A percentile compares a stretch with the other conserved stretches of the same genome.
phyloP scores from a whole-genome alignment of 2,113 vertebrate genomes.

The Noctilio leporinus region DNA sequence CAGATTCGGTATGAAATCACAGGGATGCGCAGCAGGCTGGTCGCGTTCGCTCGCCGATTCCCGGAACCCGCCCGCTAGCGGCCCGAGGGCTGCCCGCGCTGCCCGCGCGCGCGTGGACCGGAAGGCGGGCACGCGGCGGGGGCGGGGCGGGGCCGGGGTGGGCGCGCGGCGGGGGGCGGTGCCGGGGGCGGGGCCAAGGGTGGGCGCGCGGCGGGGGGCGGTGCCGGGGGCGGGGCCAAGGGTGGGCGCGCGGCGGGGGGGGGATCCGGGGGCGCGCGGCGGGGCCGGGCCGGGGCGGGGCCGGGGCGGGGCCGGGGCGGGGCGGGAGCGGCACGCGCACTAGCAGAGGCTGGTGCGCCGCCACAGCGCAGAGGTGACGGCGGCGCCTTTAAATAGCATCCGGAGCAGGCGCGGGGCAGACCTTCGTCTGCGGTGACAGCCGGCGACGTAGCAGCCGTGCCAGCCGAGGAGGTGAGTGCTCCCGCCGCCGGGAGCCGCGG shows the following conservation, averaged over 20 bases:
- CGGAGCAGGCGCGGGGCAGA: neutral
- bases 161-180: neutral
- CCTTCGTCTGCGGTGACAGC: constrained; percentile 42
- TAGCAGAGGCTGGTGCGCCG: constrained; percentile 2
- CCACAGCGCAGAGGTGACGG: neutral
- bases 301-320: neutral
- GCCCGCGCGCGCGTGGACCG: rapidly evolving
- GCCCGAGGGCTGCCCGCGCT: rapidly evolving
- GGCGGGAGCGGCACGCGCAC: constrained; percentile 13
- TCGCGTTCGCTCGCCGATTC: rapidly evolving
- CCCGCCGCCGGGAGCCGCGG: neutral
- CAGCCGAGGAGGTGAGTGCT: constrained; percentile 60
- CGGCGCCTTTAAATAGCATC: constrained; percentile 67
- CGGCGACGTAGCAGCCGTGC: neutral
- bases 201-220: neutral
- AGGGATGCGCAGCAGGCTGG: neutral
- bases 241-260: neutral
- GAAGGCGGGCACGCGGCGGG: neutral
- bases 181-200: neutral
- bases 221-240: neutral
- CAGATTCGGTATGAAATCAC: neutral
- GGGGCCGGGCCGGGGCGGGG: neutral
- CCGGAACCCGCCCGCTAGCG: rapidly evolving
- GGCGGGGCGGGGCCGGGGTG: neutral
- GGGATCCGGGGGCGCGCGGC: neutral